Conservation (phyloP, 2,113 vertebrate species). For the Ailuropoda melanoleuca region DNA sequence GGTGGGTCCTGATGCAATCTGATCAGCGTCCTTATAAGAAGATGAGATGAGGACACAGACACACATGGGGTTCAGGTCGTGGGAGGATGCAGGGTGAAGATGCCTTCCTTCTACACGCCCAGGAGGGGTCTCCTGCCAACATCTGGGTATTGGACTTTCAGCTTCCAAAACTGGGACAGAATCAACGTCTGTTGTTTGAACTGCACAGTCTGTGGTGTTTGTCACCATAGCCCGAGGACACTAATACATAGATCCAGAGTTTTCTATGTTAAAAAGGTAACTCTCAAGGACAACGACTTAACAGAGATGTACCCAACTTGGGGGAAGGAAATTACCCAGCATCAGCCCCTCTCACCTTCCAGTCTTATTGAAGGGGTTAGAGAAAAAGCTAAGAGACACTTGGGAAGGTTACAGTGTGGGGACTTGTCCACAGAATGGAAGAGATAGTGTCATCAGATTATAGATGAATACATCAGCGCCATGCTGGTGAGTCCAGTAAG, state of each 20-base stretch:
- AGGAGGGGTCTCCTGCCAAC: not conserved
- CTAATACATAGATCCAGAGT: not conserved
- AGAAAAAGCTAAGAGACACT: not conserved
- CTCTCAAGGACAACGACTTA: not conserved
- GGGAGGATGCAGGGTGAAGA: not conserved
- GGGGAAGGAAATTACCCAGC: not conserved
- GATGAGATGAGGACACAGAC: not conserved
- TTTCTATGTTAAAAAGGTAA: too few relatives aligned
- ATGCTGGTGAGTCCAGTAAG: not conserved
- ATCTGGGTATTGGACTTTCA: not conserved
- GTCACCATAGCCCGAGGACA: not conserved
- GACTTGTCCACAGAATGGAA: not conserved
- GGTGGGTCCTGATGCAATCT: not conserved
- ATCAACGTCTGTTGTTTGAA: not conserved
- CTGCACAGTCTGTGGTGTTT: not conserved
- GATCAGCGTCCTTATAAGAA: not conserved
- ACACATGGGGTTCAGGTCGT: fast-evolving
- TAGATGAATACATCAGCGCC: not conserved
- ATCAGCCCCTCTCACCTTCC: not conserved
- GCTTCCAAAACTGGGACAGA: not conserved
- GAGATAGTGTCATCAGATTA: not conserved
- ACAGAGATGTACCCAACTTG: not conserved
- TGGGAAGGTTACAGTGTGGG: not conserved
- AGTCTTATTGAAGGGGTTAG: not conserved
- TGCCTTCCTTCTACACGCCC: fast-evolving